Conservation (phyloP, 2,797 vertebrate genomes). For the Gallinago solitaria region DNA sequence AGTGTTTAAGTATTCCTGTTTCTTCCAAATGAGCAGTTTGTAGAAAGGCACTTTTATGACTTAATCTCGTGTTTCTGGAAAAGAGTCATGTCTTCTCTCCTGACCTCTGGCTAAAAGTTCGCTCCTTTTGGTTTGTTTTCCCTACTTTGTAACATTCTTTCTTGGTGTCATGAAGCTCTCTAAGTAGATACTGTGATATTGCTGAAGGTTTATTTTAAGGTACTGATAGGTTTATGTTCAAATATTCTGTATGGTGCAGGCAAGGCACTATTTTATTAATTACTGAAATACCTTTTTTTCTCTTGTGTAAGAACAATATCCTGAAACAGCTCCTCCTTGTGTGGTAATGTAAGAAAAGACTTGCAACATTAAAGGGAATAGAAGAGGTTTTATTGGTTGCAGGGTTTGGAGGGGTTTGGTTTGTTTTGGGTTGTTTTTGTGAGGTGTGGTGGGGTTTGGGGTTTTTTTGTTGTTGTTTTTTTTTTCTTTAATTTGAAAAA, state of each 20-base stretch:
- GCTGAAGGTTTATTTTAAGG: neutral
- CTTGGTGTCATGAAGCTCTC: neutral
- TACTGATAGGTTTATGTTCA: neutral
- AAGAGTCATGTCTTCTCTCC: neutral
- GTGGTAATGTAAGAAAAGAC: neutral
- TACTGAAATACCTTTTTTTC: neutral
- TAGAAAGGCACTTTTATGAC: neutral
- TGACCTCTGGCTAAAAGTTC: neutral
- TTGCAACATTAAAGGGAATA: neutral
- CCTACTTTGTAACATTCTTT: neutral
- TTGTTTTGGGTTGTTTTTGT: neutral
- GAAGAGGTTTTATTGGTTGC: neutral
- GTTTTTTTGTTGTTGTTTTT: neutral
- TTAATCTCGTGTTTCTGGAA: neutral
- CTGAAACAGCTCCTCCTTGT: neutral
- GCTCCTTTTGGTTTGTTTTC: neutral
- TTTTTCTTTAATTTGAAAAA: neutral
- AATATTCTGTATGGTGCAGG: neutral
- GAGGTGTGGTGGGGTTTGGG: neutral
- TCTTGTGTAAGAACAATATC: neutral
- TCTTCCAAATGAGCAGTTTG: neutral
- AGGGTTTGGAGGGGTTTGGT: neutral
- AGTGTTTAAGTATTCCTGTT: neutral
- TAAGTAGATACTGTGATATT: neutral
- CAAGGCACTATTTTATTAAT: neutral